phyloP scores from a whole-genome alignment of 2,888 invertebrate species.

The Spicauda simplicius region DNA sequence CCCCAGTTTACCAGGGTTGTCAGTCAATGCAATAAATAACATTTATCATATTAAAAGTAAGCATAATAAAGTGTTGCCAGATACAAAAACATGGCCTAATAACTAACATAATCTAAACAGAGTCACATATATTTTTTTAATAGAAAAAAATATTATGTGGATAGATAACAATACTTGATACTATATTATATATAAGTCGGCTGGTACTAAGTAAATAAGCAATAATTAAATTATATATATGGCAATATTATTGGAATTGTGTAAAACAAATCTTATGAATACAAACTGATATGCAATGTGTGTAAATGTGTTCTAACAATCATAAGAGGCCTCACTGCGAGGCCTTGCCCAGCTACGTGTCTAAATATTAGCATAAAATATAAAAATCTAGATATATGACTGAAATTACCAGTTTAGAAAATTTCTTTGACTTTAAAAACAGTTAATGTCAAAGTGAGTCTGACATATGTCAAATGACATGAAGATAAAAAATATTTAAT shows the following conservation, averaged over 20 bases:
- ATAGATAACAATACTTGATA: constrained; percentile 18
- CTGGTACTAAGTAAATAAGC: constrained; percentile 29
- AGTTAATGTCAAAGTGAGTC: too few species aligned
- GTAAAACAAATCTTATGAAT: constrained; percentile 33
- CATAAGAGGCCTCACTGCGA: background rate
- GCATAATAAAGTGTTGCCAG: constrained; percentile 23
- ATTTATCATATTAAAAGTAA: background rate
- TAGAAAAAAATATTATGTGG: constrained; percentile 31
- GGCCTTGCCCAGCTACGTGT: background rate
- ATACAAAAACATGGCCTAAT: constrained; percentile 13
- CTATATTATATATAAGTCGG: constrained; percentile 19
- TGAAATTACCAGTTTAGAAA: background rate
- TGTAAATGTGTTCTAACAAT: constrained; percentile 5
- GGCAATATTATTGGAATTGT: constrained; percentile 32
- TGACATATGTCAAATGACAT: too few species aligned
- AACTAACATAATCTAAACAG: constrained; percentile 21
- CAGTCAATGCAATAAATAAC: background rate
- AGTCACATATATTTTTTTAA: constrained; percentile 36
- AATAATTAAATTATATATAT: constrained; percentile 27
- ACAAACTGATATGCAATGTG: constrained; percentile 7
- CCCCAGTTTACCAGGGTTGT: constrained; percentile 2
- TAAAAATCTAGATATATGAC: background rate
- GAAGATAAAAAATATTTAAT: too few species aligned
- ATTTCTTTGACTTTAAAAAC: too few species aligned
- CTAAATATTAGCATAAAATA: background rate